Base-by-base conservation (phyloP, 2,888 invertebrate genomes). In the Dynastes tityus region DNA sequence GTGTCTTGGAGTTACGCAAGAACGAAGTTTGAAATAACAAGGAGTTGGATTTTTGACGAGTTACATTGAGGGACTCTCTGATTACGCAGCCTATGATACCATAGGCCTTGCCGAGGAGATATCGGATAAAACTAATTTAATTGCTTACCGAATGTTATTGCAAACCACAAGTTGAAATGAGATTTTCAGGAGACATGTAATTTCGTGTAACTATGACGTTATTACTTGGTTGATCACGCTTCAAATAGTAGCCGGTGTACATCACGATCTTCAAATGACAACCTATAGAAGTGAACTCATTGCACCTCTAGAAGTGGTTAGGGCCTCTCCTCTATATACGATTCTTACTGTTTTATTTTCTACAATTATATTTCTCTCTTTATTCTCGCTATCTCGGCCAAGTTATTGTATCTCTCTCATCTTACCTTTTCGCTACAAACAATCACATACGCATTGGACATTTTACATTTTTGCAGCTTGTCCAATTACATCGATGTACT, bases 221-320 rank as follows among this genome's bases (percentile, higher is more conserved):
- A 87, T 87, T 87, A 88, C 58, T 85, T 83, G 81, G 82, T 85
- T 82, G 86, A 85, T 88, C 88, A 88, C 88, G 88, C 88, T 88
- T 87, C 85, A 84, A 87, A 88, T 88, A 86, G 88, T 88, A 88
- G 88, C 88, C 86, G 84, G 86, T 87, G 86, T 87, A 85, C 86
- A 87, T 87, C 88, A 88, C 88, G 88, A 87, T 85, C 84, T 85
- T 84, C 86, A 81, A 85, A 85, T 85, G 85, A 85, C 85, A 85
- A 84, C 82, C 82, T 81, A 83, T 80, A 78, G 80, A 78, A 80
- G 80, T 79, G 81, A 79, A 81, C 81, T 80, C 81, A 80, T 82
- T 73, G 78, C 78, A 79, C 80, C 81, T 77, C 53, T 70, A 77
- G 63, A 64, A 55, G 71, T 77, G 70, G 77, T 71, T 77, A 71